A percentile compares a stretch with the other conserved stretches of the same genome.
These are phyloP conservation scores for Caenorhabditis sp. DNA, from an alignment of 2,888 invertebrate species.

Conservation along the genomic window DNA sequence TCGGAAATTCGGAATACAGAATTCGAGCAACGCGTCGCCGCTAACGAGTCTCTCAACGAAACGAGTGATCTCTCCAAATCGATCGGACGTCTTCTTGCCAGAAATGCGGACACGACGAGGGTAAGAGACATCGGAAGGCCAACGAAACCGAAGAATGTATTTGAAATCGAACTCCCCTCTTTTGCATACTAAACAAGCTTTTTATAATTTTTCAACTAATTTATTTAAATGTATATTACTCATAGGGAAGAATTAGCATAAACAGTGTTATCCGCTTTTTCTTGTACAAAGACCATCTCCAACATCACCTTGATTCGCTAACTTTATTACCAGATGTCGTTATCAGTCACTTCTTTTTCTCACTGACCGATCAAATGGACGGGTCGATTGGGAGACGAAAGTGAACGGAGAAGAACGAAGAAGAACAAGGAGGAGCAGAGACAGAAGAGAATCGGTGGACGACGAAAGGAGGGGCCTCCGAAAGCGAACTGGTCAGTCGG, in stretches of 20 bases:
- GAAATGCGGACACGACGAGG: slow-evolving; percentile 71
- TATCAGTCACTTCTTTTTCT: neutral
- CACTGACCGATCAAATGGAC: neutral
- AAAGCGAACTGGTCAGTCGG: too few relatives aligned
- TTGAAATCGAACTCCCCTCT: slow-evolving; percentile 73
- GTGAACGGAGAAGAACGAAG: neutral
- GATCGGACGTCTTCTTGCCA: slow-evolving; percentile 67
- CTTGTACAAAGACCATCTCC: neutral
- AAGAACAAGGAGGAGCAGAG: neutral
- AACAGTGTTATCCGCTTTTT: slow-evolving; percentile 19
- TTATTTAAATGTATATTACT: slow-evolving; percentile 2
- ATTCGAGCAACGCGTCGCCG: slow-evolving; percentile 62
- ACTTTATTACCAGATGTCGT: too few relatives aligned
- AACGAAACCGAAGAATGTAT: slow-evolving; percentile 70
- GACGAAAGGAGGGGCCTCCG: neutral
- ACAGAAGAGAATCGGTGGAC: neutral
- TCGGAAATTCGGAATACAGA: slow-evolving; percentile 60
- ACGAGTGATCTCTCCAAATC: slow-evolving; percentile 64
- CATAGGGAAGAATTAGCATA: slow-evolving; percentile 19
- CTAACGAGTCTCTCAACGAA: slow-evolving; percentile 52
- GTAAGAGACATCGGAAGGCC: slow-evolving; percentile 71
- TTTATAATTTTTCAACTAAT: slow-evolving; percentile 12
- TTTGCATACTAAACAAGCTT: slow-evolving; percentile 50
- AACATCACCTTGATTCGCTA: neutral
- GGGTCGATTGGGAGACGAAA: neutral